These are phyloP conservation scores for Hesperophylax magnus DNA, from an alignment of 1,140 invertebrate species.

Conservation along the genomic window DNA sequence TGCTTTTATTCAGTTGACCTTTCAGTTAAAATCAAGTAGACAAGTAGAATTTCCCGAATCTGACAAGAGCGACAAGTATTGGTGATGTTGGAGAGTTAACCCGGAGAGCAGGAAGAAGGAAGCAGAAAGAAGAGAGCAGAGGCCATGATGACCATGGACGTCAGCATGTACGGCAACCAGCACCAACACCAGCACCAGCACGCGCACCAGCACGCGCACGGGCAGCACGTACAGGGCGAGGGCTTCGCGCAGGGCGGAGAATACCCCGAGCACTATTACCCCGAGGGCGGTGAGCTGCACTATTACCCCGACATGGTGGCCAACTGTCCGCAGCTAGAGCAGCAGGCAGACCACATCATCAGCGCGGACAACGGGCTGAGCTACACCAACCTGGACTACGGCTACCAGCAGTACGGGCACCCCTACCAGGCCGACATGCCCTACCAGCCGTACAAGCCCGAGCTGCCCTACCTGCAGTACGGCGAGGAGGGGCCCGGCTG, in stretches of 20 bases:
- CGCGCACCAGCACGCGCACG: constrained; percentile 59
- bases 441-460: constrained; percentile 58
- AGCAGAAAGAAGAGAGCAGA: background rate
- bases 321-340: constrained; percentile 57
- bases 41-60: background rate
- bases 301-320: constrained; percentile 64
- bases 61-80: background rate
- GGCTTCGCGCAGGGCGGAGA: constrained; percentile 66
- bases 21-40: background rate
- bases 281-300: constrained; percentile 63
- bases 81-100: constrained; percentile 23
- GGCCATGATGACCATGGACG: constrained; percentile 71
- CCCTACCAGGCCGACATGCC: constrained; percentile 33
- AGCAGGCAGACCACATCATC: constrained; percentile 74
- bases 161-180: constrained; percentile 70
- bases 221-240: constrained; percentile 63
- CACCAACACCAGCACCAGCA: constrained; percentile 60
- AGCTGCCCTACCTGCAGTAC: constrained; percentile 70
- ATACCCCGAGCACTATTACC: constrained; percentile 63
- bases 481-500: constrained; percentile 68
- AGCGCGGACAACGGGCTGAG: constrained; percentile 88
- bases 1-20: background rate
- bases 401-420: constrained; percentile 59
- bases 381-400: constrained; percentile 91
- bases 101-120: background rate